Evolutionary conservation across 2,888 invertebrate genomes (phyloP), one percentile per base, ranked within the genome.

Genomic region (Aphodius sticticus): DNA sequence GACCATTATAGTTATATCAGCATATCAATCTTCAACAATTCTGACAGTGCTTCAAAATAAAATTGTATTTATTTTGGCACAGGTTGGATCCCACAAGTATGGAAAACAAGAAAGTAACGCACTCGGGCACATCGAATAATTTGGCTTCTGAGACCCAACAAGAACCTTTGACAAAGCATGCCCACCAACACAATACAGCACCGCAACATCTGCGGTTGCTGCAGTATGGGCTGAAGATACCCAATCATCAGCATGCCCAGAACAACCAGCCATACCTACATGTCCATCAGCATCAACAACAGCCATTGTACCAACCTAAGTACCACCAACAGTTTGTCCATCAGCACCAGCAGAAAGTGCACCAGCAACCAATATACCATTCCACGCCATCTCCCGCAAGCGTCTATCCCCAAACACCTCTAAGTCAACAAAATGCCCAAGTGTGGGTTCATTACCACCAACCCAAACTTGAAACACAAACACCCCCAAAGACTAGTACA

Each of bases 181-280:
- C 91, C 83, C 92, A 92, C 83, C 88, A 92, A 83, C 92, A 92
- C 84, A 91, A 91, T 82, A 91, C 91, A 78, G 90, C 91, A 76
- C 91, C 91, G 77, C 91, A 91, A 86, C 91, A 90, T 81, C 90
- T 92, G 83, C 90, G 91, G 83, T 87, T 90, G 77, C 88, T 91
- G 84, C 91, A 92, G 84, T 92, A 92, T 82, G 91, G 91, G 81
- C 88, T 91, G 69, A 92, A 92, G 84, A 91, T 92, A 83, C 91
- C 92, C 79, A 91, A 91, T 84, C 91, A 92, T 84, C 91, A 86
- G 81, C 86, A 87, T 78, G 53, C 53, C 4, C 83, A 84, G 37
- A 91, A 91, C 84, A 91, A 91, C 82, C 91, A 91, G 76, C 88
- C 90, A 37, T 84, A 87, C 84, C 81, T 85, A 75, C 85, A 87